Conservation (phyloP, 1,140 invertebrate species). For the Papilio polyxenes region DNA sequence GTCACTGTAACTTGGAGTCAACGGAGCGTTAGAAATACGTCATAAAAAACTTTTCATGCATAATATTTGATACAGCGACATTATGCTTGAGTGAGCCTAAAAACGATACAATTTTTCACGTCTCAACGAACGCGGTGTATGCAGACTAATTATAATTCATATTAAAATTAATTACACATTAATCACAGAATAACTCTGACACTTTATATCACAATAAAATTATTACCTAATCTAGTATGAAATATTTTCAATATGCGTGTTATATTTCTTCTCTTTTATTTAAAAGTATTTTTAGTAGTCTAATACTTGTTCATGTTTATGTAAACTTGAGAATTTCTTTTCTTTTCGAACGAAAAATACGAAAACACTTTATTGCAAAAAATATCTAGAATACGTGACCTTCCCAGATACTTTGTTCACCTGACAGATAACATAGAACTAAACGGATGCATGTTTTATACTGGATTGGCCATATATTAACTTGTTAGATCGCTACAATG, state of each 20-base stretch:
- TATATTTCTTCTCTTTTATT: neutral
- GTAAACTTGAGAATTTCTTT: too few species aligned
- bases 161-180: constrained; percentile 8
- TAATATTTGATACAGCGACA: constrained; percentile 23
- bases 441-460: neutral
- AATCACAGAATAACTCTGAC: neutral
- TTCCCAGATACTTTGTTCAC: neutral
- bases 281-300: too few species aligned
- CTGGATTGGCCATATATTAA: neutral
- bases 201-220: neutral
- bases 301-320: too few species aligned
- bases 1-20: constrained; percentile 19
- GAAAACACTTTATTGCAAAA: constrained; percentile 1
- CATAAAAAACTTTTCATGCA: constrained; percentile 30
- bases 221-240: neutral
- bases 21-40: neutral
- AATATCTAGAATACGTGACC: neutral
- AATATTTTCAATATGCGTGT: neutral
- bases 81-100: constrained; percentile 18
- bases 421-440: neutral
- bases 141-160: constrained; percentile 13
- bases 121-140: neutral
- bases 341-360: too few species aligned
- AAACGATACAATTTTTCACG: constrained; percentile 33
- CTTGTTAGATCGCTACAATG: neutral